These are phyloP conservation scores for Salvator merianae DNA, from an alignment of 2,113 vertebrate genomes.

Conservation along the genomic window DNA sequence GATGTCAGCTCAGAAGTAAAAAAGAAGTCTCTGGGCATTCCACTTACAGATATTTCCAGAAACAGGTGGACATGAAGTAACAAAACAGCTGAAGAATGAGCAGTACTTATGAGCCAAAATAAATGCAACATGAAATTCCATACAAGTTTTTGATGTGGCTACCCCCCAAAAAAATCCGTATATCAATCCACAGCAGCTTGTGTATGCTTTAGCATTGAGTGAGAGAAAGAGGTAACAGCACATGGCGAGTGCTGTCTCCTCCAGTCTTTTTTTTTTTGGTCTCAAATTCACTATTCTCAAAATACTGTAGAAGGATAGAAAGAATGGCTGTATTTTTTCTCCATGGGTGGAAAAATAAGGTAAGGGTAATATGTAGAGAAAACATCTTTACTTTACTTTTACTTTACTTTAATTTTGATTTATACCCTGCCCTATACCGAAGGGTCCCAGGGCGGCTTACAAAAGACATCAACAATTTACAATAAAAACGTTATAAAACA, in stretches of 20 bases:
- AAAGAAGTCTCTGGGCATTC: neutral
- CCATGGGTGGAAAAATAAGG: neutral
- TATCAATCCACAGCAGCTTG: neutral
- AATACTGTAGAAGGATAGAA: neutral
- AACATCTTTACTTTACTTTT: no score
- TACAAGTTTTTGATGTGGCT: neutral
- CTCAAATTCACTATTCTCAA: neutral
- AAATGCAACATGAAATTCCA: neutral
- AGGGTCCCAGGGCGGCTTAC: no score
- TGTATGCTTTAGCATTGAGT: neutral
- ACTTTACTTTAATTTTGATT: no score
- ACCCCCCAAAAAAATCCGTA: neutral
- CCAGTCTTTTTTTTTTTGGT: neutral
- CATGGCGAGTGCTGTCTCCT: no score
- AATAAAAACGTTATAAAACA: no score
- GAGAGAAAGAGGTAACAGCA: neutral
- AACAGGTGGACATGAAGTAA: slow-evolving; percentile 2
- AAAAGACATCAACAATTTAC: no score
- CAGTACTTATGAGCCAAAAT: neutral
- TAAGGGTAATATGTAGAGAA: neutral
- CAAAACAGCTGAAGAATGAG: neutral
- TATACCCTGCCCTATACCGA: no score
- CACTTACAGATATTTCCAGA: neutral
- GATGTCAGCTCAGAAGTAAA: neutral
- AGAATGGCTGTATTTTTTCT: no score